These are phyloP conservation scores for Protophormia terraenovae DNA, from an alignment of 2,888 invertebrate species.

Conservation along the genomic window DNA sequence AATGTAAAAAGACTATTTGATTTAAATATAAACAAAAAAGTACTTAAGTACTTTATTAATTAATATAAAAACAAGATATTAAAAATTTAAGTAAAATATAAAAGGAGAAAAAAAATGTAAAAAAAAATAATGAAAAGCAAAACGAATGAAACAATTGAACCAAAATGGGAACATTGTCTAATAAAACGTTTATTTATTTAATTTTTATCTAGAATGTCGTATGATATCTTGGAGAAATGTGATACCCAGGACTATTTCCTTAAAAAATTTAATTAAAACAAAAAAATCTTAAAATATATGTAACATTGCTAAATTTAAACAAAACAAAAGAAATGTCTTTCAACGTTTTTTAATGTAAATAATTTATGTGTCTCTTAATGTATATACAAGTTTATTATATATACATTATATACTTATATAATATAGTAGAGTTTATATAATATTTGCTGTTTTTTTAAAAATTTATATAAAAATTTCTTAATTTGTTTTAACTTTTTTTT, in stretches of 20 bases:
- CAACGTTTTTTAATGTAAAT: slow-evolving; percentile 36
- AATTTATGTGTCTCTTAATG: slow-evolving; percentile 38
- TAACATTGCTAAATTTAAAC: slow-evolving; percentile 20
- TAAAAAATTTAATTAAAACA: slow-evolving; percentile 2
- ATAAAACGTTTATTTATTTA: slow-evolving; percentile 1
- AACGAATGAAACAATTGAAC: not conserved
- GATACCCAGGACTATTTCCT: slow-evolving; percentile 54
- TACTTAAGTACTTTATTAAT: slow-evolving; percentile 21
- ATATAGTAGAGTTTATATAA: slow-evolving; percentile 14
- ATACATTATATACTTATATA: slow-evolving; percentile 19
- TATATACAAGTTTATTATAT: slow-evolving; percentile 13
- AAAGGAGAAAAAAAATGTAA: not conserved
- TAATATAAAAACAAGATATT: not conserved
- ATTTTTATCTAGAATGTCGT: not conserved
- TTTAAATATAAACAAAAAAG: slow-evolving; percentile 11
- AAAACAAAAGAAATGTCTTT: not conserved
- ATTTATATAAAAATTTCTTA: not conserved
- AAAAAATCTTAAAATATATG: not conserved
- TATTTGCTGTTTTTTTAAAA: not conserved
- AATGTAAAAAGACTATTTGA: slow-evolving; percentile 8
- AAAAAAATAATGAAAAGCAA: slow-evolving; percentile 18
- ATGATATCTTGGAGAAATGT: slow-evolving; percentile 55
- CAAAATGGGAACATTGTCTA: slow-evolving; percentile 32
- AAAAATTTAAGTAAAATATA: not conserved
- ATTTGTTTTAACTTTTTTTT: not conserved